These are phyloP conservation scores for Eupsilia transversa DNA, from an alignment of 2,888 invertebrate genomes.

Conservation along the genomic window DNA sequence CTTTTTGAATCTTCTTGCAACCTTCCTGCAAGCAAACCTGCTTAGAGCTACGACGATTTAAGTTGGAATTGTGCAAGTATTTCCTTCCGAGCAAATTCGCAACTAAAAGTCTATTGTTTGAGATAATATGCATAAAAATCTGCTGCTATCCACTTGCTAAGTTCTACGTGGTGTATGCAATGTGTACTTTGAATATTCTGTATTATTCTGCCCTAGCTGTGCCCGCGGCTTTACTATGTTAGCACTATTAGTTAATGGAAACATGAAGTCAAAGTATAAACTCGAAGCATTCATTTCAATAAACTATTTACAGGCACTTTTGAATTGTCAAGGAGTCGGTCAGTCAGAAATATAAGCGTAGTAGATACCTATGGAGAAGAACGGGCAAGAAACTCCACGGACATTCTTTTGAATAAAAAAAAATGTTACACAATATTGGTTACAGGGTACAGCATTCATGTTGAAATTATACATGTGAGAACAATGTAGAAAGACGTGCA, in stretches of 20 bases:
- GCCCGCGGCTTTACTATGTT: not conserved
- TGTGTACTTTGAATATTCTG: not conserved
- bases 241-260: not conserved
- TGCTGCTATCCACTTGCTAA: not conserved
- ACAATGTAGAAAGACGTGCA: no score
- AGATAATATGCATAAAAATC: slow-evolving; percentile 13
- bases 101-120: slow-evolving; percentile 26
- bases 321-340: no score
- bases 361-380: no score
- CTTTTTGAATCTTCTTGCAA: slow-evolving; percentile 32
- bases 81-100: slow-evolving; percentile 22
- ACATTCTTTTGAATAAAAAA: no score
- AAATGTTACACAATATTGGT: no score
- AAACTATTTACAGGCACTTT: no score
- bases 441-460: no score
- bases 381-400: no score
- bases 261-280: not conserved
- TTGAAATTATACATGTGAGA: no score
- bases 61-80: slow-evolving; percentile 30
- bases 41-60: slow-evolving; percentile 40
- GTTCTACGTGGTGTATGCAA: not conserved
- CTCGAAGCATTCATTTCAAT: no score
- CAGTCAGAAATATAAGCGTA: no score
- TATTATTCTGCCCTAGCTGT: not conserved
- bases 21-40: slow-evolving; percentile 32